A percentile compares a stretch with the other conserved stretches of the same genome.
Conservation (phyloP, 2,888 invertebrate species). For the Cepaea hortensis region DNA sequence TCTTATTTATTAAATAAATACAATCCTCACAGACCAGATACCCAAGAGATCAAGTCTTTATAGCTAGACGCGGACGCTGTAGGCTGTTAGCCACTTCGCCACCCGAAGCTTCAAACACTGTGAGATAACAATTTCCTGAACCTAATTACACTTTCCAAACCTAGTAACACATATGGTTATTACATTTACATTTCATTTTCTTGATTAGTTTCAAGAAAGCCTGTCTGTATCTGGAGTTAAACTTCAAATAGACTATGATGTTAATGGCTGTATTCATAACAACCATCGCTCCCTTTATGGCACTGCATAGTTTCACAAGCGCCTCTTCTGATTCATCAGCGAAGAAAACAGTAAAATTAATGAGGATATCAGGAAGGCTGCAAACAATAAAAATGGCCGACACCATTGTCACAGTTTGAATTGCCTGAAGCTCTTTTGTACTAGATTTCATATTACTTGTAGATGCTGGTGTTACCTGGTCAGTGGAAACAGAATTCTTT, state of each 20-base stretch:
- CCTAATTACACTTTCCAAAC: too few relatives aligned
- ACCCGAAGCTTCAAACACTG: too few relatives aligned
- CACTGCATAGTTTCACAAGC: not conserved
- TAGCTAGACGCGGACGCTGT: too few relatives aligned
- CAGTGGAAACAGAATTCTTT: too few relatives aligned
- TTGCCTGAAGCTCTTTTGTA: not conserved
- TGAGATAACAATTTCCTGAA: too few relatives aligned
- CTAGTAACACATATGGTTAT: too few relatives aligned
- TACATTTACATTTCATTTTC: too few relatives aligned
- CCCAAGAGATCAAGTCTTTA: too few relatives aligned
- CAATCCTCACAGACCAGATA: too few relatives aligned
- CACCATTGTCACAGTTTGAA: conserved; percentile 28
- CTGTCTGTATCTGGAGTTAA: conserved; percentile 14
- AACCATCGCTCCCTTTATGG: not conserved
- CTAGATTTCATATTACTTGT: not conserved
- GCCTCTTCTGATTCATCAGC: not conserved
- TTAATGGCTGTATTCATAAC: not conserved
- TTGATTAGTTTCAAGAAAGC: not conserved
- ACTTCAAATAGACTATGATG: conserved; percentile 10
- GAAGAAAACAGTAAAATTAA: not conserved
- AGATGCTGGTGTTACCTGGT: not conserved
- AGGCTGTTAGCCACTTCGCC: too few relatives aligned
- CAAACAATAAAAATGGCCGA: conserved; percentile 13
- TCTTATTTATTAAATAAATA: too few relatives aligned
- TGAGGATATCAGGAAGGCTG: conserved; percentile 24